Evolutionary conservation across 53 echinoderm and acorn worm genomes (phyloP).

Genomic region (Actinopyga echinites): DNA sequence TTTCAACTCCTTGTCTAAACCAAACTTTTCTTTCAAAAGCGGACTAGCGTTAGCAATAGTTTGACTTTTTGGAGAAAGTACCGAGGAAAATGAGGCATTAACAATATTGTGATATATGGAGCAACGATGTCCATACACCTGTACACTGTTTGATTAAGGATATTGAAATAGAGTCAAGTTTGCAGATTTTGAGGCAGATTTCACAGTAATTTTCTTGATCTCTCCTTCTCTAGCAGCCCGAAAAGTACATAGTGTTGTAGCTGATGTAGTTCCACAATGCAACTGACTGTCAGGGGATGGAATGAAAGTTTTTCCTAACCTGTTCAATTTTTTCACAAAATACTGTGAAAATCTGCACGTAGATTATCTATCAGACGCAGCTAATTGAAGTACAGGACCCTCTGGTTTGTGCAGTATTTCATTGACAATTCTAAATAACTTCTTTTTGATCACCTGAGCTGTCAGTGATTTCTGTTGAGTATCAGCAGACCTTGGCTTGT

Average conservation of each 20-base stretch:
- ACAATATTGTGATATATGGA: too few relatives aligned
- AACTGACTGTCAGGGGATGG: too few relatives aligned
- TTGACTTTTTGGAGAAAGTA: too few relatives aligned
- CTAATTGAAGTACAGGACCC: not conserved
- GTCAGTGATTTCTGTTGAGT: too few relatives aligned
- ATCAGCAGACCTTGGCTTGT: conserved; percentile 1
- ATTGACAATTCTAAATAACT: not conserved
- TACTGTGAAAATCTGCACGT: not conserved
- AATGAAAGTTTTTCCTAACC: not conserved
- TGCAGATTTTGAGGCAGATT: conserved; percentile 17
- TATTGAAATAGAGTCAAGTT: conserved; percentile 10
- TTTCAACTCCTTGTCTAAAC: not conserved
- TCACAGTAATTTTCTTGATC: not conserved
- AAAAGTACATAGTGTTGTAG: not conserved
- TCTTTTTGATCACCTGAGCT: not conserved
- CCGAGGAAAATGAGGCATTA: too few relatives aligned
- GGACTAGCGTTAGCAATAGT: not conserved
- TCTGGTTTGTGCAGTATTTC: not conserved
- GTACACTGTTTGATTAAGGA: not conserved
- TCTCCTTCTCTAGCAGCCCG: not conserved
- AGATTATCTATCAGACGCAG: not conserved
- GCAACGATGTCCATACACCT: too few relatives aligned
- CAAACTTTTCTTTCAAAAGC: conserved; percentile 7
- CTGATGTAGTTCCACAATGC: not conserved
- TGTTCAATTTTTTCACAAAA: not conserved